These are phyloP conservation scores for Penaeus monodon DNA, from an alignment of 2,888 invertebrate species.

Conservation along the genomic window DNA sequence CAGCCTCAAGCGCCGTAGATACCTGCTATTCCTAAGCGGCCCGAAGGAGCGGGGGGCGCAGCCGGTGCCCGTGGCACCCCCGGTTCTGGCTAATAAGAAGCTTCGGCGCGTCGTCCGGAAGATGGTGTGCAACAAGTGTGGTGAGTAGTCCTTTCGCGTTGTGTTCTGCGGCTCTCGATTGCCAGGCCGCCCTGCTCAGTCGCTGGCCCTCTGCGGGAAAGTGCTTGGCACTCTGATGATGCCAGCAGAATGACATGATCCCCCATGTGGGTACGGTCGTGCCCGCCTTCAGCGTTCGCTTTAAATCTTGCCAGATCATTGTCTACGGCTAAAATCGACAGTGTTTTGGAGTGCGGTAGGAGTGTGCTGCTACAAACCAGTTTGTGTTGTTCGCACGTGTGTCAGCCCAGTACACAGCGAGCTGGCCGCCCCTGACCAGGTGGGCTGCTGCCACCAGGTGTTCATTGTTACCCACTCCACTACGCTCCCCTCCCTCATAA, in stretches of 20 bases:
- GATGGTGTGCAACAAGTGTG: conserved; percentile 51
- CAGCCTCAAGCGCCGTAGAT: conserved; percentile 38
- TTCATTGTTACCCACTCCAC: conserved; percentile 44
- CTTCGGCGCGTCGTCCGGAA: conserved; percentile 53
- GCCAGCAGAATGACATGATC: neutral
- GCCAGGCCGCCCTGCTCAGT: neutral
- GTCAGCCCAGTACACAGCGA: neutral
- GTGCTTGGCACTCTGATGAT: neutral
- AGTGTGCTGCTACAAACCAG: neutral
- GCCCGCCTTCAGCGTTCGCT: neutral
- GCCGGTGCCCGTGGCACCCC: conserved; percentile 40
- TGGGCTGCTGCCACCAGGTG: conserved; percentile 13
- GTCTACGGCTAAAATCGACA: conserved; percentile 7
- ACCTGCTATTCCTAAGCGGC: conserved; percentile 47
- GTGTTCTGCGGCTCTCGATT: neutral
- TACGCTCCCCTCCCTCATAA: conserved; percentile 11
- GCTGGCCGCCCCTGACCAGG: conserved; percentile 28
- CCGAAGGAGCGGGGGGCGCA: conserved; percentile 12
- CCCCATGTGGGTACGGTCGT: neutral
- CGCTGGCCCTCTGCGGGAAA: neutral
- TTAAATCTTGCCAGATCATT: neutral
- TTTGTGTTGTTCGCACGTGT: conserved; percentile 8
- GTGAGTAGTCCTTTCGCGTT: conserved; percentile 28
- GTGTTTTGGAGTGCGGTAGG: conserved; percentile 11
- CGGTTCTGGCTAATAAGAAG: conserved; percentile 50